Evolutionary conservation across 2,113 vertebrate species (phyloP).

Genomic region (Prochilodus magdalenae): DNA sequence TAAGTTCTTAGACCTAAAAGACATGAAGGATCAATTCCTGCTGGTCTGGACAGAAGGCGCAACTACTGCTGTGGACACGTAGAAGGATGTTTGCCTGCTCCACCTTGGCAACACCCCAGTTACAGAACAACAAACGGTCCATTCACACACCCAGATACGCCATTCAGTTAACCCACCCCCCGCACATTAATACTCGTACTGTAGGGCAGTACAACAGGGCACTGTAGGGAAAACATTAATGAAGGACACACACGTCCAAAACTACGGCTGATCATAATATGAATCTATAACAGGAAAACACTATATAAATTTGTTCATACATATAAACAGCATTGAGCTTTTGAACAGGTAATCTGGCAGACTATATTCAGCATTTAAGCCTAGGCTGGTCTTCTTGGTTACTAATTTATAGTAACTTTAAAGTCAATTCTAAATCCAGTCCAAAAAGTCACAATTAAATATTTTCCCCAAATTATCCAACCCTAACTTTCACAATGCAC

Average conservation of each 20-base stretch:
- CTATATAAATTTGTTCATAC: no score
- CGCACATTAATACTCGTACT: neutral
- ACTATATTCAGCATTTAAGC: no score
- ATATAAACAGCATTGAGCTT: no score
- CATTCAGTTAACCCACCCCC: neutral
- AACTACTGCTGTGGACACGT: neutral
- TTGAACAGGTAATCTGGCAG: no score
- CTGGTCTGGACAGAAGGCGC: neutral
- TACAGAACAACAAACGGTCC: neutral
- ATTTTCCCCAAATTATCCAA: no score
- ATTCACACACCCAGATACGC: neutral
- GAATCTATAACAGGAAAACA: neutral
- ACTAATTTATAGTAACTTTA: no score
- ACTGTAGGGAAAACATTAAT: neutral
- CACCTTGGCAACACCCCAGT: constrained; percentile 18
- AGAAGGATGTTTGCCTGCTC: constrained; percentile 29
- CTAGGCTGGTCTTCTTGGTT: no score
- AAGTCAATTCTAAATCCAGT: no score
- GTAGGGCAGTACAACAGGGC: neutral
- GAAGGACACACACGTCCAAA: neutral
- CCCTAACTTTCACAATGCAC: no score
- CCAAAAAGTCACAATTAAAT: no score
- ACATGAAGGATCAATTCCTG: neutral
- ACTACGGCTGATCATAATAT: neutral
- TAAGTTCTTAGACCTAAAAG: no score